phyloP scores from a whole-genome alignment of 2,888 invertebrate species.

The Chloroclysta siterata region DNA sequence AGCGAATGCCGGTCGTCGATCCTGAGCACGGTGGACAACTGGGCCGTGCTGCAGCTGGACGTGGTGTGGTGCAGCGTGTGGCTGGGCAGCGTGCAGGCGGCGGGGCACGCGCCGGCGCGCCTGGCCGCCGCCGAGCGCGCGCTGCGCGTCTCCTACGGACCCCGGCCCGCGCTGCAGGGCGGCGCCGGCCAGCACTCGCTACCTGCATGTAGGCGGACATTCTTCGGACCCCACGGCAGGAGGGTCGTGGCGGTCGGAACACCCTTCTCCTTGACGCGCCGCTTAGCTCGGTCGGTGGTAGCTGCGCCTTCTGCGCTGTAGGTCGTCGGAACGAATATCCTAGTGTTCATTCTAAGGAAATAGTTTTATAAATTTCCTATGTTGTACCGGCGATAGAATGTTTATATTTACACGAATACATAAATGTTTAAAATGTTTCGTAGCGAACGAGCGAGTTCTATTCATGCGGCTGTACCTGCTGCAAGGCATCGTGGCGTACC shows the following conservation, averaged over 20 bases:
- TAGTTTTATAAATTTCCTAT: no score
- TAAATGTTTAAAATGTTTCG: no score
- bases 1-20: conserved; percentile 88
- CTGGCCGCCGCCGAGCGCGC: conserved; percentile 88
- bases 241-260: no score
- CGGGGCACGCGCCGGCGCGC: conserved; percentile 87
- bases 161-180: conserved; percentile 63
- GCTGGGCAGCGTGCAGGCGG: neutral
- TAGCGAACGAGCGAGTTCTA: conserved; percentile 89
- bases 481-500: conserved; percentile 92
- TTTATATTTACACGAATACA: no score
- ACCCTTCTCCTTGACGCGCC: no score
- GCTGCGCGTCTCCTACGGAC: conserved; percentile 85
- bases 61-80: conserved; percentile 91
- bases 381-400: no score
- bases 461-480: conserved; percentile 91
- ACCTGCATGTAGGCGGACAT: no score
- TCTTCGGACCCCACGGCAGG: no score
- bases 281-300: no score
- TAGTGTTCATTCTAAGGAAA: no score
- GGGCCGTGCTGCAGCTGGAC: conserved; percentile 92
- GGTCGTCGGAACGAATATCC: no score
- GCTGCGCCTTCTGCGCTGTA: no score
- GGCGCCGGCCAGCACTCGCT: conserved; percentile 57
- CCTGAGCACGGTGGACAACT: conserved; percentile 91